Conservation (phyloP, 1,140 invertebrate genomes). For the Cyphomyrmex costatus region DNA sequence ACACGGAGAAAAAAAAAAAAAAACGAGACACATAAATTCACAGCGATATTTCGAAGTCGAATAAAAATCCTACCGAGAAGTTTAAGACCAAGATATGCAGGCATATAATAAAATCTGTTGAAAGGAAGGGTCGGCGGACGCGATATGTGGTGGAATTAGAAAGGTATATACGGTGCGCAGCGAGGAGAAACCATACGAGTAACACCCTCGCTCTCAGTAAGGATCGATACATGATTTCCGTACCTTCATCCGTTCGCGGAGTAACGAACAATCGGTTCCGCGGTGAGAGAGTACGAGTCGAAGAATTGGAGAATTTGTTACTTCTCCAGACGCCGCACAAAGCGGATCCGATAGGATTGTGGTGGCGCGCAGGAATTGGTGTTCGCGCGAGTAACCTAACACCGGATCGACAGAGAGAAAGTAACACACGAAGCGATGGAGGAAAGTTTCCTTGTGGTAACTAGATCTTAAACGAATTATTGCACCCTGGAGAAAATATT, state of each 20-base stretch:
- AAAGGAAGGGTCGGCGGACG: background rate
- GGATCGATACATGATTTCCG: constrained; percentile 59
- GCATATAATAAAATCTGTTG: background rate
- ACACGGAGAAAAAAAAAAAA: constrained; percentile 14
- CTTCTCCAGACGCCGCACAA: constrained; percentile 45
- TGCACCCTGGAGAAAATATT: constrained; percentile 25
- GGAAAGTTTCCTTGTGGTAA: constrained; percentile 18
- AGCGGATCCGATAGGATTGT: constrained; percentile 48
- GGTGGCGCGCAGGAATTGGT: constrained; percentile 29
- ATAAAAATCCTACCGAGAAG: background rate
- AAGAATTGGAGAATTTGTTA: constrained; percentile 61
- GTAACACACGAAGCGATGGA: background rate
- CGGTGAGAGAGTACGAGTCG: constrained; percentile 14
- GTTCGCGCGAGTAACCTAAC: constrained; percentile 32
- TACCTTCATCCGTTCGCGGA: constrained; percentile 25
- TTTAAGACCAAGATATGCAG: constrained; percentile 1
- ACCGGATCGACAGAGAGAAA: constrained; percentile 28
- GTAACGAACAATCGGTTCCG: constrained; percentile 59
- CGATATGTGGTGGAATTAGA: constrained; percentile 19
- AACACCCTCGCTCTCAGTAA: background rate
- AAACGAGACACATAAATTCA: constrained; percentile 1
- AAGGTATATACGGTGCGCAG: background rate
- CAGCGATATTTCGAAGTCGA: background rate
- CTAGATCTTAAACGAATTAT: constrained; percentile 30
- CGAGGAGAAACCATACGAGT: background rate